Evolutionary conservation across 2,113 vertebrate species (phyloP).

Genomic region (Uropsilus gracilis): DNA sequence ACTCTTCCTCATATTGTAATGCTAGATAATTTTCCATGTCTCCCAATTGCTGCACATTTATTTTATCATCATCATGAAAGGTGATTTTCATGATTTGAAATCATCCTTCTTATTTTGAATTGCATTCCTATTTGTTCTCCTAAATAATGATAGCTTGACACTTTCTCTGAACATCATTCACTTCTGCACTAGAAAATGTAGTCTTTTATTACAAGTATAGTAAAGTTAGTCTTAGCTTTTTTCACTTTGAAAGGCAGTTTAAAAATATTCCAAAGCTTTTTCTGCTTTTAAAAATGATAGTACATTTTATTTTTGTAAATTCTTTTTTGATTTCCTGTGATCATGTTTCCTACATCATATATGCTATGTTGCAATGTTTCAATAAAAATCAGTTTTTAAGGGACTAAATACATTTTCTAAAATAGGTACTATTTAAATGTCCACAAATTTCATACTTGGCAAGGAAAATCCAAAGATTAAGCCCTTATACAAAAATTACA

Average conservation of each 20-base stretch:
- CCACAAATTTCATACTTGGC: neutral
- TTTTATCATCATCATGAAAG: neutral
- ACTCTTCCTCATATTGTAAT: neutral
- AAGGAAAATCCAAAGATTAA: neutral
- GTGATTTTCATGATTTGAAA: no score
- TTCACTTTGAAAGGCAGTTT: neutral
- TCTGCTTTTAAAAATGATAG: neutral
- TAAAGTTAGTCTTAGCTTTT: neutral
- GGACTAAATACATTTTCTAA: neutral
- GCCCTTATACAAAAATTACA: neutral
- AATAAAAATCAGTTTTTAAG: neutral
- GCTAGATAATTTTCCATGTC: neutral
- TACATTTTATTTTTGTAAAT: constrained; percentile 25
- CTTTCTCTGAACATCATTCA: neutral
- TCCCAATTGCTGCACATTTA: neutral
- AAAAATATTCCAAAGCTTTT: neutral
- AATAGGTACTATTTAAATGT: neutral
- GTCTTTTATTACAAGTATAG: neutral
- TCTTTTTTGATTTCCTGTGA: neutral
- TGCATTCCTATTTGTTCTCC: neutral
- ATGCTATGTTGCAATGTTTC: neutral
- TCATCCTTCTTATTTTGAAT: neutral
- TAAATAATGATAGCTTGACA: neutral
- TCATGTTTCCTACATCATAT: neutral
- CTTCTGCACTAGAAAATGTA: neutral